Evolutionary conservation across 2,797 vertebrate species (phyloP).

Genomic region (Centroberyx gerrardi): DNA sequence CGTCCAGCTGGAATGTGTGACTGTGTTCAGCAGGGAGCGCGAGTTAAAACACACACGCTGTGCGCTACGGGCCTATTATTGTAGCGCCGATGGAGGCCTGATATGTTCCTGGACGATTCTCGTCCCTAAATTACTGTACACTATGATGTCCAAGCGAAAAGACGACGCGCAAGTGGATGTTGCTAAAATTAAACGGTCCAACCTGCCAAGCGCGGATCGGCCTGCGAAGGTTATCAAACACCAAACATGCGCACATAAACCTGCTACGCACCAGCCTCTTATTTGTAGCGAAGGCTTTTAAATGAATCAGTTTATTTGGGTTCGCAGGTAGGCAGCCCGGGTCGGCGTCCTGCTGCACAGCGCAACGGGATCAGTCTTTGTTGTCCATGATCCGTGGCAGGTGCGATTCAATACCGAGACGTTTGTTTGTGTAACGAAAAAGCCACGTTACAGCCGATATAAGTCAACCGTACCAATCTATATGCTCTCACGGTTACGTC

Average conservation of each 20-base stretch:
- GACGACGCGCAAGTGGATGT: conserved; percentile 28
- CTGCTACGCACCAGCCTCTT: conserved; percentile 6
- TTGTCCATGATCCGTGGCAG: conserved; percentile 70
- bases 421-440: not conserved
- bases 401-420: conserved; percentile 48
- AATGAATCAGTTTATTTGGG: not conserved
- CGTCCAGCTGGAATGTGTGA: conserved; percentile 14
- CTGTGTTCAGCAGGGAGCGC: not conserved
- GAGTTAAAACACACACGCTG: not conserved
- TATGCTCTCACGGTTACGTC: not conserved
- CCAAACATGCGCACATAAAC: conserved; percentile 10
- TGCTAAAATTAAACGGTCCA: conserved; percentile 58
- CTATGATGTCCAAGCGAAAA: conserved; percentile 13
- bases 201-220: conserved; percentile 26
- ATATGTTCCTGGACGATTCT: not conserved
- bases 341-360: conserved; percentile 22
- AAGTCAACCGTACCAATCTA: not conserved
- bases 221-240: conserved; percentile 24
- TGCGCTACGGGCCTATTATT: conserved; percentile 17
- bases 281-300: not conserved
- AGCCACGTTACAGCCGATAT: not conserved
- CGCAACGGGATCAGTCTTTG: conserved; percentile 67
- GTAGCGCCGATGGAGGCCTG: conserved; percentile 25
- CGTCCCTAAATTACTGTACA: not conserved
- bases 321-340: conserved; percentile 11